These are phyloP conservation scores for Recurvirostra avosetta DNA, from an alignment of 2,113 vertebrate species.

Conservation along the genomic window DNA sequence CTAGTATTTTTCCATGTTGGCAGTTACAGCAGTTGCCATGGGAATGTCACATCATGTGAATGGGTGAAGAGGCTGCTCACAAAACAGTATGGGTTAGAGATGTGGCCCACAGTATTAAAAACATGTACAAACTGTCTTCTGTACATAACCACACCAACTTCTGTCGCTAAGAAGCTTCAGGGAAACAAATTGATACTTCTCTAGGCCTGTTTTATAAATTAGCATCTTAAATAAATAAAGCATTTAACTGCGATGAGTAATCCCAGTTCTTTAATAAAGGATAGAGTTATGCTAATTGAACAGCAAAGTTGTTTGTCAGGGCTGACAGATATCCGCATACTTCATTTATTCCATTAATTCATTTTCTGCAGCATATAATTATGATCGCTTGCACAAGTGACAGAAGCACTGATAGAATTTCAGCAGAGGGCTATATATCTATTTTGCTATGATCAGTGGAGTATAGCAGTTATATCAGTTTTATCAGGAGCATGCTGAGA, in stretches of 20 bases:
- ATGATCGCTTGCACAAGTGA: conserved; percentile 32
- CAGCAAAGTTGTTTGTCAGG: conserved; percentile 61
- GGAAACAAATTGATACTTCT: conserved; percentile 47
- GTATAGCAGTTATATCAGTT: background rate
- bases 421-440: background rate
- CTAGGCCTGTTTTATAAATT: conserved; percentile 33
- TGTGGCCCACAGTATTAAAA: background rate
- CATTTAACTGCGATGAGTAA: conserved; percentile 51
- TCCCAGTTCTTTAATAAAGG: conserved; percentile 63
- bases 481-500: conserved; percentile 18
- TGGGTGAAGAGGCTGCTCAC: conserved; percentile 23
- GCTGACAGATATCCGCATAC: conserved; percentile 54
- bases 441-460: background rate
- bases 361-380: conserved; percentile 59
- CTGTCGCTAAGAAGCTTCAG: background rate
- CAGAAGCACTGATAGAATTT: conserved; percentile 50
- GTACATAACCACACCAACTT: background rate
- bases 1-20: conserved; percentile 60
- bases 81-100: background rate
- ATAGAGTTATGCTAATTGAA: conserved; percentile 70
- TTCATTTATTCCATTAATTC: conserved; percentile 64
- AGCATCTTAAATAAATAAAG: conserved; percentile 69
- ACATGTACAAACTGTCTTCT: background rate
- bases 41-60: conserved; percentile 47
- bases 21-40: conserved; percentile 51